Evolutionary conservation across 2,888 invertebrate genomes (phyloP), one percentile per base, ranked within the genome.

Genomic region (Boloria euphrosyne): DNA sequence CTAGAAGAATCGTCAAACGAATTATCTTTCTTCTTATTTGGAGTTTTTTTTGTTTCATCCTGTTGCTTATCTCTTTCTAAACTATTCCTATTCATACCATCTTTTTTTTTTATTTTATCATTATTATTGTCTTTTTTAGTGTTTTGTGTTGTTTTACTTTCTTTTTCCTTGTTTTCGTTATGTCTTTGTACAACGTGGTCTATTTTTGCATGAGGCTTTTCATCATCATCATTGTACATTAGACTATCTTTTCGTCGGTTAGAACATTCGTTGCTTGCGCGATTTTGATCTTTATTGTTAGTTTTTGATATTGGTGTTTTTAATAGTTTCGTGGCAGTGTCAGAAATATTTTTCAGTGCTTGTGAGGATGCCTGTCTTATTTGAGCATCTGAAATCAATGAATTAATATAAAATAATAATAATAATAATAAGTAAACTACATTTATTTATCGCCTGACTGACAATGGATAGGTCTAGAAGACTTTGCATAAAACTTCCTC

Each of bases 191-290:
- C 81, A 1, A 91, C 66, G 52, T 80, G 83, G 74, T 93, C 93
- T 51, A 93, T 87, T 77, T 87, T 90, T 17, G 81, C 83, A 71
- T 93, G 78, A 1, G 85, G 85, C 17, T 27, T 55, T 13, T 73
- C 72, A 57, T 93, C 93, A 5, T 93, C 93, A 4, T 87, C 81
- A 0, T 84, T 83, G 74, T 93, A 94, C 47, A 93, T 71, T 1
- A 94, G 79, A n/a, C 76, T 76, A 60, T 87, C 80, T 16, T 93
- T 82, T 69, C 90, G 86, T 44, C 84, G 70, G 69, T 78, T 73
- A 0, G 73, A 17, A 16, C 60, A 52, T 10, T 66, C 67, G 2
- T 50, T 38, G 6, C 53, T 31, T 59, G 43, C 13, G 13, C 65
- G 69, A 2, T 31, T 27, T 4, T 43, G 46, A 4, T 13, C 53